Conservation (phyloP, 2,113 vertebrate species). For the Petromus typicus region DNA sequence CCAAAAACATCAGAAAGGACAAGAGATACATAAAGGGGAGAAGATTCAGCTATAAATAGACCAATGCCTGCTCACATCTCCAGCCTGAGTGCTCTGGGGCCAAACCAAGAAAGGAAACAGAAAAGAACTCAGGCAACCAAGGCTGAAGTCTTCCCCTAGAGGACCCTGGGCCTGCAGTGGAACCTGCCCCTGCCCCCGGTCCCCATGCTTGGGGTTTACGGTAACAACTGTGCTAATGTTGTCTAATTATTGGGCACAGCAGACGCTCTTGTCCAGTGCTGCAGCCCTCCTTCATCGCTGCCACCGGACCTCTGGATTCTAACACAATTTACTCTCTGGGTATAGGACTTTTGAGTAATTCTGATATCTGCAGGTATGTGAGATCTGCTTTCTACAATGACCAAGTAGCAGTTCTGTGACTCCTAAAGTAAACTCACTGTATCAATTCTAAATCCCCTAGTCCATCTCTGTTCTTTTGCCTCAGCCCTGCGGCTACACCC, state of each 20-base stretch:
- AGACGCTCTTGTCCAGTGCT: not conserved
- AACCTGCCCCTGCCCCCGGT: not conserved
- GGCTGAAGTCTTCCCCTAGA: not conserved
- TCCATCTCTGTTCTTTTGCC: not conserved
- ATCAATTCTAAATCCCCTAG: not conserved
- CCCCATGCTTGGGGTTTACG: accelerated
- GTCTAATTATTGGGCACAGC: too few species aligned
- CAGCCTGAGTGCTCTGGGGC: not conserved
- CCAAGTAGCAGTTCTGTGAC: not conserved
- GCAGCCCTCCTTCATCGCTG: accelerated
- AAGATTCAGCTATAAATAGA: not conserved
- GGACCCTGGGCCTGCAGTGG: not conserved
- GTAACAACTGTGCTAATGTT: not conserved
- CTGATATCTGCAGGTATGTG: not conserved
- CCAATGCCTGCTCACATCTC: too few species aligned
- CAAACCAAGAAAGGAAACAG: not conserved
- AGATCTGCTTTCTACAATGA: not conserved
- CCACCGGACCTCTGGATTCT: not conserved
- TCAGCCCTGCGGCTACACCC: not conserved
- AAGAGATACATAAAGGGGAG: not conserved
- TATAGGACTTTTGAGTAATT: not conserved
- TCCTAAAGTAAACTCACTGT: not conserved
- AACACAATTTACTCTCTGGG: not conserved
- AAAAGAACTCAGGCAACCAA: not conserved
- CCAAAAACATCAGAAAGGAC: not conserved